Percentiles rank a stretch among this genome's conserved stretches.
Conservation (phyloP, 2,888 invertebrate species). For the Amphipyra berbera region DNA sequence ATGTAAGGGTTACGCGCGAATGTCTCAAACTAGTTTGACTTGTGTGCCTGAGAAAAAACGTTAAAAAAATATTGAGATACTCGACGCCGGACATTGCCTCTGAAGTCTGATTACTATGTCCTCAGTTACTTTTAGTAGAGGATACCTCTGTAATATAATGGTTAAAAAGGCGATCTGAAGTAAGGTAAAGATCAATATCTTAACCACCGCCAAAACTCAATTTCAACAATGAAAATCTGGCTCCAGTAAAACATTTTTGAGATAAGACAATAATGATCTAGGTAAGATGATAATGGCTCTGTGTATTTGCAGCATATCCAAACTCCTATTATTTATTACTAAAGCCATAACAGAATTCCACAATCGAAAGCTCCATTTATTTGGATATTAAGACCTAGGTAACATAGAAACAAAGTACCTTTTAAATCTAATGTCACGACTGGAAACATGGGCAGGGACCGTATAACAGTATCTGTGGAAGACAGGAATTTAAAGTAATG, state of each 20-base stretch:
- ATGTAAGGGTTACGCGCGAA: constrained; percentile 56
- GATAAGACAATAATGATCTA: background rate
- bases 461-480: constrained; percentile 15
- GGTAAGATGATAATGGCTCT: no score
- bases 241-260: no score
- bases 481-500: constrained; percentile 26
- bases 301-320: no score
- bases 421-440: background rate
- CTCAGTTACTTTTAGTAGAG: constrained; percentile 35
- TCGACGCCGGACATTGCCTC: constrained; percentile 31
- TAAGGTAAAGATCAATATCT: background rate
- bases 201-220: no score
- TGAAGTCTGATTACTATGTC: constrained; percentile 25
- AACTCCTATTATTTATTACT: no score
- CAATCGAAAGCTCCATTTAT: no score
- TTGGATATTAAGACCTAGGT: no score
- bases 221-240: no score
- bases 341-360: no score
- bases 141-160: constrained; percentile 21
- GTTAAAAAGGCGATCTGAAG: background rate
- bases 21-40: constrained; percentile 61
- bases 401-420: background rate
- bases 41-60: constrained; percentile 46
- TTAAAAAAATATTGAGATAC: constrained; percentile 32
- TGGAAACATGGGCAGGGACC: constrained; percentile 7